Conservation (phyloP, 2,113 vertebrate genomes). For the Pseudorasbora parva region DNA sequence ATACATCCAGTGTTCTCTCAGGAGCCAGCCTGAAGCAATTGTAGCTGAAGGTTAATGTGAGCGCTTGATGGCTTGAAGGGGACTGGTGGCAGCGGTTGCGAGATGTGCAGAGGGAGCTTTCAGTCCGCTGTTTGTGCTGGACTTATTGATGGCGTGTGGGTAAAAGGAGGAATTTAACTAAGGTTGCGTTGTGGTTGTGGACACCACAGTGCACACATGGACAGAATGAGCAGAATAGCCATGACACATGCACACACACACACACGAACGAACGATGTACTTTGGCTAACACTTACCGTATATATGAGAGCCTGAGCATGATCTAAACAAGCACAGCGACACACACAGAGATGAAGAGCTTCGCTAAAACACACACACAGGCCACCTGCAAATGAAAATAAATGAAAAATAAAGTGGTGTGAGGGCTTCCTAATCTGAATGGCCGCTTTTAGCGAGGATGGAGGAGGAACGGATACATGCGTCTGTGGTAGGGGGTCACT, state of each 20-base stretch:
- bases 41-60: conserved; percentile 29
- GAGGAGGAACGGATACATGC: conserved; percentile 32
- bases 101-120: conserved; percentile 44
- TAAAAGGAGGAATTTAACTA: conserved; percentile 49
- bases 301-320: conserved; percentile 1
- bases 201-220: conserved; percentile 54
- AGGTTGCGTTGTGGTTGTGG: conserved; percentile 40
- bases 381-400: conserved; percentile 46
- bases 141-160: conserved; percentile 49
- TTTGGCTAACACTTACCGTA: conserved; percentile 13
- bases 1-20: not conserved
- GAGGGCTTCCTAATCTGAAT: conserved; percentile 45
- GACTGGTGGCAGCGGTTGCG: conserved; percentile 35
- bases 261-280: conserved; percentile 4
- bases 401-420: conserved; percentile 52
- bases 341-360: conserved; percentile 18
- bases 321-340: conserved; percentile 20
- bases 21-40: conserved; percentile 17
- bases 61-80: not conserved
- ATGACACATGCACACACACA: conserved; percentile 38
- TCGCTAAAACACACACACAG: conserved; percentile 7
- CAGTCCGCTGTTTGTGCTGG: conserved; percentile 48
- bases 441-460: conserved; percentile 40
- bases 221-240: conserved; percentile 40
- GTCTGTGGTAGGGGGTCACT: conserved; percentile 47